A percentile compares a stretch with the other conserved stretches of the same genome.
Conservation (phyloP, 1,140 invertebrate genomes). For the Aphelinus certus region DNA sequence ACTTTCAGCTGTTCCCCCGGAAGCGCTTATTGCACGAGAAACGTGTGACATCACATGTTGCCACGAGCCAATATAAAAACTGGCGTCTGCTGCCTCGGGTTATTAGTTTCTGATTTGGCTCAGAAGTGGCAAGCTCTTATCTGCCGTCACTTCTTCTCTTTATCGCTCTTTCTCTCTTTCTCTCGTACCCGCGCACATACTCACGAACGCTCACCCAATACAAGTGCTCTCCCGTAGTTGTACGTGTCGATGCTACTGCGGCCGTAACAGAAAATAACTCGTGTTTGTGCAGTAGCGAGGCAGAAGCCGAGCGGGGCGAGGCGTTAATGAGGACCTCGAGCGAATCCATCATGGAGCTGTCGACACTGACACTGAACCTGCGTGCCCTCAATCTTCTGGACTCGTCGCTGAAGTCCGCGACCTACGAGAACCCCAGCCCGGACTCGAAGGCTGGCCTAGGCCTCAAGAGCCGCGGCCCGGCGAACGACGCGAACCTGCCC, state of each 20-base stretch:
- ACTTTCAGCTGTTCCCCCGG: too few species aligned
- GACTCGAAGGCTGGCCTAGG: neutral
- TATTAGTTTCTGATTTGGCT: neutral
- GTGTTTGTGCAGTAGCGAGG: slow-evolving; percentile 7
- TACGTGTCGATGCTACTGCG: neutral
- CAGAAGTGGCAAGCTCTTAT: neutral
- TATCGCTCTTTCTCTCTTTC: neutral
- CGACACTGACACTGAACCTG: neutral
- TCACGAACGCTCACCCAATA: neutral
- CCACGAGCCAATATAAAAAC: neutral
- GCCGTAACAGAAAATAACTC: neutral
- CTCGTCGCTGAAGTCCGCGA: neutral
- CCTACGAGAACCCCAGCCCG: neutral
- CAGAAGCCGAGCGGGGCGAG: neutral
- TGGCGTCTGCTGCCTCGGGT: neutral
- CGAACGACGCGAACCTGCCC: slow-evolving; percentile 27
- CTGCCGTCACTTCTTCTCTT: neutral
- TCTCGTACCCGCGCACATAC: neutral
- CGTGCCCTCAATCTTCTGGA: slow-evolving; percentile 7
- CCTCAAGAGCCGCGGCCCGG: neutral
- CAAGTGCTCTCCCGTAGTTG: neutral
- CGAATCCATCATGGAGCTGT: neutral
- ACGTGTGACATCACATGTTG: too few species aligned
- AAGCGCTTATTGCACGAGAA: too few species aligned
- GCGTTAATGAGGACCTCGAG: neutral